Evolutionary conservation across 1,140 invertebrate species (phyloP), one percentile per base, ranked within the genome.

Genomic region (Gonatopus flavifemur): DNA sequence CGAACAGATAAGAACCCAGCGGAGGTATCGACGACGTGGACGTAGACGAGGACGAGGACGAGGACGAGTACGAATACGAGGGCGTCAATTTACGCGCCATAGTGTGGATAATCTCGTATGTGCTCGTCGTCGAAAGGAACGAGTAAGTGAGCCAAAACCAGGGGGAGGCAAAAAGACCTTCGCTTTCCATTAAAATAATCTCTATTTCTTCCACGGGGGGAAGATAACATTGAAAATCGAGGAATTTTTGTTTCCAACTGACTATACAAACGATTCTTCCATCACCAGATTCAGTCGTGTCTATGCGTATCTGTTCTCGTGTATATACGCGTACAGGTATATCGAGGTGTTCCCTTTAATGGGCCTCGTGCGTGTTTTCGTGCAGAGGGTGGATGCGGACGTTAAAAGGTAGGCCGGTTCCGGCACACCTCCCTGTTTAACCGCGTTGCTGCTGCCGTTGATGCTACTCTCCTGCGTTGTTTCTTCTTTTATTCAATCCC

Each of bases 391-490:
- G 51, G 49, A 46, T 38, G 48, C 46, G 52, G 66, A 71, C 64
- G 73, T 68, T 78, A 76, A 77, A 77, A 78, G 76, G 72, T 77
- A 72, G 74, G 74, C 67, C 53, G 74, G 62, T 68, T 69, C 69
- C 64, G 76, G 69, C 74, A 76, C 74, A 76, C 76, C 74, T 75
- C 66, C 66, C 64, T 61, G 64, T 71, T 63, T 77, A 77, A 75
- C 69, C 66, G 68, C 66, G 66, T 69, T 65, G 67, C n/a, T n/a
- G n/a, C n/a, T n/a, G n/a, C n/a, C n/a, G n/a, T n/a, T n/a, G n/a
- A n/a, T n/a, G n/a, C n/a, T n/a, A n/a, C n/a, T n/a, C n/a, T n/a
- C n/a, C n/a, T n/a, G n/a, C n/a, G n/a, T n/a, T n/a, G n/a, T n/a
- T n/a, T n/a, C n/a, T n/a, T n/a, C n/a, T n/a, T n/a, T n/a, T n/a